Evolutionary conservation across 1,140 invertebrate species (phyloP), one percentile per base, ranked within the genome.

Genomic region (Eriosoma lanigerum): DNA sequence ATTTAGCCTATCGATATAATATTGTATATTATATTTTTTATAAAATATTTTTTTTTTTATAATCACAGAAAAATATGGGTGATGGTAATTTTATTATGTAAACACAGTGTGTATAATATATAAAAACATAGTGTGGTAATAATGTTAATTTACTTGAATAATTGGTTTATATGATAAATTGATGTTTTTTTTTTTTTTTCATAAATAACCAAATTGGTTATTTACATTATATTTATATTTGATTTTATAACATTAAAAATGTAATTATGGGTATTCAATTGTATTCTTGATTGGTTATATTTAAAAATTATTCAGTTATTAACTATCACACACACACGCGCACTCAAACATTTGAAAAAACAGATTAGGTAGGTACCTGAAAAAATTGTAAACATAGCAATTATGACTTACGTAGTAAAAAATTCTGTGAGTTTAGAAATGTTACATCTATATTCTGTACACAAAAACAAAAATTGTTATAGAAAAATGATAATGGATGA

Each of bases 141-240:
- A 62, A 76, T 76, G 73, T 78, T 78, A 78, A 75, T 78, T 62
- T 78, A 48, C 56, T 46, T 78, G 75, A 78, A 78, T 78, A 62
- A 78, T 78, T 76, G 75, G 75, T 78, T 46, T 62, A 62, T 24
- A 60, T 78, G 75, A 78, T 26, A 62, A 13, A 62, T 62, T 60
- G 12, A 60, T 46, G 54, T 46, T 58, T 76, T 72, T 70, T 72
- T 78, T 78, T 72, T 72, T n/a, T n/a, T n/a, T n/a, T n/a, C n/a
- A n/a, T 72, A 62, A 76, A 54, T 78, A 48, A 21, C 44, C 56
- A 56, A 58, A 38, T 78, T 78, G 60, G 29, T 76, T 78, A 60
- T 26, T 62, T n/a, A n/a, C n/a, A n/a, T n/a, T n/a, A n/a, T n/a
- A n/a, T n/a, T n/a, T n/a, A n/a, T n/a, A n/a, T 58, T 21, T 60